These are phyloP conservation scores for Rhinoptilus africanus DNA, from an alignment of 2,113 vertebrate species.

Conservation along the genomic window DNA sequence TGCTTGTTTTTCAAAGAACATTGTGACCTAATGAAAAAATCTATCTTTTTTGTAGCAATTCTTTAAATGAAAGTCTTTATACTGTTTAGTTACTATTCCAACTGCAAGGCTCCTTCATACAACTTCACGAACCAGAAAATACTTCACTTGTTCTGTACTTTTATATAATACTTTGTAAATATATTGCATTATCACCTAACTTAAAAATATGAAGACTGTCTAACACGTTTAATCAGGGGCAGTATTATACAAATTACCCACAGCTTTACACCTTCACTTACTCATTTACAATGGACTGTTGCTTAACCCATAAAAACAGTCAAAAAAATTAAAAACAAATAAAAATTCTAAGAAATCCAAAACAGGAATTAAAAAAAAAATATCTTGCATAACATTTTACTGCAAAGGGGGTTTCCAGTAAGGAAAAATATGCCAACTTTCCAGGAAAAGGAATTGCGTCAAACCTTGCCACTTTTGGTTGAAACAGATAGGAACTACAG, in stretches of 20 bases:
- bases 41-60: not conserved
- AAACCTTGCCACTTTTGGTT: not conserved
- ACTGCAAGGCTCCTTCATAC: not conserved
- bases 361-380: not conserved
- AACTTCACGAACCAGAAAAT: not conserved
- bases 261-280: not conserved
- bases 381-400: not conserved
- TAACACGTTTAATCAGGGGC: not conserved
- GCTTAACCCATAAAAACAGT: not conserved
- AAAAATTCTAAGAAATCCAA: not conserved
- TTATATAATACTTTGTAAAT: not conserved
- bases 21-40: not conserved
- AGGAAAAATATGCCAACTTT: not conserved
- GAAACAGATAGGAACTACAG: not conserved
- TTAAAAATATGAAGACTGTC: not conserved
- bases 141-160: not conserved
- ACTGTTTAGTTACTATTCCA: not conserved
- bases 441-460: not conserved
- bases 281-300: not conserved
- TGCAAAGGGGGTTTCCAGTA: not conserved
- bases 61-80: not conserved
- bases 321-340: not conserved
- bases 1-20: not conserved
- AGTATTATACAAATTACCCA: not conserved
- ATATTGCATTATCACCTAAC: not conserved